A percentile compares a stretch with the other conserved stretches of the same genome.
Evolutionary conservation across 2,888 invertebrate genomes (phyloP).

Genomic region (Ormyrus thymus): DNA sequence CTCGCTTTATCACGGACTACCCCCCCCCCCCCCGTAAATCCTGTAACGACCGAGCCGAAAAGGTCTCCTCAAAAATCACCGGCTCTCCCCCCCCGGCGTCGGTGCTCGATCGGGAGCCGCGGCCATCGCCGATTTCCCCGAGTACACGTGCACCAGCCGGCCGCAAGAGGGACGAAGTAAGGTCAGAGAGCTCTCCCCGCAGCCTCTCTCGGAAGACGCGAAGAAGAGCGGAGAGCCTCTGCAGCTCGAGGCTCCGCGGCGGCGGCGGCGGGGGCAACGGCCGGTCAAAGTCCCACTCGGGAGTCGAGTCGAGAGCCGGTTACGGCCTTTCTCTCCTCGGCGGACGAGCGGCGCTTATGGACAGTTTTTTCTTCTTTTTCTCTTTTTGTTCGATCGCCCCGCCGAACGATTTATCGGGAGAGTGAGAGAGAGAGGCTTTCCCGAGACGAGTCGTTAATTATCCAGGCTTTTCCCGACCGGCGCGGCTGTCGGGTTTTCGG

Average conservation of each 20-base stretch:
- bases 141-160: no score
- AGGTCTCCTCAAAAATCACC: no score
- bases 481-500: background rate
- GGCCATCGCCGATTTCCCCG: no score
- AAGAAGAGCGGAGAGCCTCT: constrained; percentile 14
- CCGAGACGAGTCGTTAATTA: background rate
- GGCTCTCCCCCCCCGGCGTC: no score
- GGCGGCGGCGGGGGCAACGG: constrained; percentile 69
- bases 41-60: no score
- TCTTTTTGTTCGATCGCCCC: no score
- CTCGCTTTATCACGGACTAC: no score
- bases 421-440: background rate
- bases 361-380: constrained; percentile 33
- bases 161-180: no score
- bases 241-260: background rate
- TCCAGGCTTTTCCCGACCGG: background rate
- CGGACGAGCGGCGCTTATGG: constrained; percentile 36
- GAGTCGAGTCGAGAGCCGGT: constrained; percentile 30
- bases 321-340: constrained; percentile 45
- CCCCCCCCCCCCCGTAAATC: no score
- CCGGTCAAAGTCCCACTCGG: constrained; percentile 73
- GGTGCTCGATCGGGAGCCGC: no score
- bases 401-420: background rate
- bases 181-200: no score
- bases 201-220: no score